Conservation (phyloP, 1,140 invertebrate genomes). For the Scylla paramamosain region DNA sequence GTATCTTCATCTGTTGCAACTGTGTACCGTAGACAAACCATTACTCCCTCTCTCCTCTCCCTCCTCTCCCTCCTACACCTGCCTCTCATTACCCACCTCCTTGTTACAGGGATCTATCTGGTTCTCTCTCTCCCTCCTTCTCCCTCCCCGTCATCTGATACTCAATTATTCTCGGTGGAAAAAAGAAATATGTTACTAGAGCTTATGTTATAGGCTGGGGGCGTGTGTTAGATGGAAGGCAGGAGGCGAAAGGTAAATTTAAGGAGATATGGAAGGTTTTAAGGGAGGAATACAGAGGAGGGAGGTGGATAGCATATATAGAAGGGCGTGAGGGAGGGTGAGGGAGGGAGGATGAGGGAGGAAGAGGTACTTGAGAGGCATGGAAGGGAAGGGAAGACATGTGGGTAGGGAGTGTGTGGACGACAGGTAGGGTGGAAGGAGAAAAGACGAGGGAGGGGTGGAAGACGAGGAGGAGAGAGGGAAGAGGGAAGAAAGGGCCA, state of each 20-base stretch:
- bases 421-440: background rate
- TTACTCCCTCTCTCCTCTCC: background rate
- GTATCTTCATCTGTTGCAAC: background rate
- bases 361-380: background rate
- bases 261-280: background rate
- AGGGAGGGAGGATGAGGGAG: background rate
- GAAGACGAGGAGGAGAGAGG: background rate
- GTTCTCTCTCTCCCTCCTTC: background rate
- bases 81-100: background rate
- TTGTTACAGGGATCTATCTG: background rate
- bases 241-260: background rate
- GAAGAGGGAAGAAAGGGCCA: background rate
- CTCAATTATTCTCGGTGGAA: background rate
- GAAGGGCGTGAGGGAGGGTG: background rate
- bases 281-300: constrained; percentile 1
- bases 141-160: background rate
- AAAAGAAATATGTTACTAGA: background rate
- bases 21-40: background rate
- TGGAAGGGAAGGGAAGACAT: background rate
- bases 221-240: background rate
- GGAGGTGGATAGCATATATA: background rate
- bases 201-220: background rate
- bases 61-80: background rate
- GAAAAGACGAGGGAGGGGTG: background rate
- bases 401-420: background rate